phyloP scores from a whole-genome alignment of 1,140 invertebrate genomes.

The Lucilia cuprina region DNA sequence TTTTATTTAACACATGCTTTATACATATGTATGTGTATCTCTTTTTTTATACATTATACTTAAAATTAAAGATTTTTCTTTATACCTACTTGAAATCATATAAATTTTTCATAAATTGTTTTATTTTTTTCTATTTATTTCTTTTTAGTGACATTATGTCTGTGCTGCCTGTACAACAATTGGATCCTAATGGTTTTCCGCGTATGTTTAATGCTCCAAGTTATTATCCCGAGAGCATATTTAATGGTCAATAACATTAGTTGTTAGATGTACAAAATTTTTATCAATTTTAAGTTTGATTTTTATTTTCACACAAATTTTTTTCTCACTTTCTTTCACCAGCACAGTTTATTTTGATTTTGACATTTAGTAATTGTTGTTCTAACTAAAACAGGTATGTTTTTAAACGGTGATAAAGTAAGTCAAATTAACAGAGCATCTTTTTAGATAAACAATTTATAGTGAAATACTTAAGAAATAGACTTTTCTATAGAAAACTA shows the following conservation, averaged over 20 bases:
- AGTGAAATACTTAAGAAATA: too few relatives aligned
- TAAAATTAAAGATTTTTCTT: background rate
- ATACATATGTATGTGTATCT: background rate
- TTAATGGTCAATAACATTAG: conserved; percentile 56
- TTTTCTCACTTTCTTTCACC: too few relatives aligned
- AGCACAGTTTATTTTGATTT: too few relatives aligned
- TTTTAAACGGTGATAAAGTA: too few relatives aligned
- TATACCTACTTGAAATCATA: background rate
- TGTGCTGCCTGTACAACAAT: conserved; percentile 58
- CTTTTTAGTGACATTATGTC: conserved; percentile 58
- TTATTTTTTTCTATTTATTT: conserved; percentile 1
- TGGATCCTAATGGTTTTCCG: conserved; percentile 58
- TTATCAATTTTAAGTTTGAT: background rate
- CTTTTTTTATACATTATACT: background rate
- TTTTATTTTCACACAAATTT: too few relatives aligned
- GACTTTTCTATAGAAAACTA: too few relatives aligned
- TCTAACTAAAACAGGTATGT: too few relatives aligned
- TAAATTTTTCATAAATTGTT: background rate
- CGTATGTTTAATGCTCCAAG: conserved; percentile 61
- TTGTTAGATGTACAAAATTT: background rate
- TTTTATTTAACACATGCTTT: conserved; percentile 8
- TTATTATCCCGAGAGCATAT: conserved; percentile 61
- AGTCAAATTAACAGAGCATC: too few relatives aligned
- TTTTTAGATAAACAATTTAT: too few relatives aligned
- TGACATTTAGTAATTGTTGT: too few relatives aligned